Conservation (phyloP, 2,888 invertebrate genomes). For the Operophtera brumata region DNA sequence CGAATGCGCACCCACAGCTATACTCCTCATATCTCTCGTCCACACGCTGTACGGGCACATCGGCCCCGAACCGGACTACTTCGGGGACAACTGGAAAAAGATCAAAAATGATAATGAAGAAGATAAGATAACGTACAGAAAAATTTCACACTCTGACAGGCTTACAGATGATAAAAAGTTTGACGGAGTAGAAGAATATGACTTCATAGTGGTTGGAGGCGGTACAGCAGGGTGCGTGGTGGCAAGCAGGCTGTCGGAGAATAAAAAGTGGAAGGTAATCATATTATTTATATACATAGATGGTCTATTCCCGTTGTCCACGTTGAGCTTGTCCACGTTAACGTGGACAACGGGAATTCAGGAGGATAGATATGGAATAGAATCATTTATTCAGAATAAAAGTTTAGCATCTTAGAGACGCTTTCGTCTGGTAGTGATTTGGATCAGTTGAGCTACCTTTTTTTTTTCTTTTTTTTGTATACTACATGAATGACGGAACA, state of each 20-base stretch:
- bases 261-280: conserved; percentile 67
- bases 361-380: too few species aligned
- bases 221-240: conserved; percentile 72
- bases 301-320: too few species aligned
- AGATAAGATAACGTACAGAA: conserved; percentile 29
- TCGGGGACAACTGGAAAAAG: conserved; percentile 43
- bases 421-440: too few species aligned
- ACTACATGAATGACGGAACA: too few species aligned
- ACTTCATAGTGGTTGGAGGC: conserved; percentile 69
- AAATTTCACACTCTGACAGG: conserved; percentile 34
- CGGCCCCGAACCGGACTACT: conserved; percentile 65
- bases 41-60: conserved; percentile 70
- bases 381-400: too few species aligned
- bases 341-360: too few species aligned
- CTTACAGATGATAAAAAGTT: conserved; percentile 24
- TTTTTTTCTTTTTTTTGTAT: too few species aligned
- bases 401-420: too few species aligned
- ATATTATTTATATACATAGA: too few species aligned
- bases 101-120: conserved; percentile 6
- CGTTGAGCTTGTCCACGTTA: too few species aligned
- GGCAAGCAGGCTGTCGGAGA: conserved; percentile 70
- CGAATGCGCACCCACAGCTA: conserved; percentile 73
- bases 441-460: too few species aligned
- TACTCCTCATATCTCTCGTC: conserved; percentile 67
- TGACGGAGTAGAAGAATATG: conserved; percentile 46